Evolutionary conservation across 2,888 invertebrate species (phyloP).

Genomic region (Noctua comes): DNA sequence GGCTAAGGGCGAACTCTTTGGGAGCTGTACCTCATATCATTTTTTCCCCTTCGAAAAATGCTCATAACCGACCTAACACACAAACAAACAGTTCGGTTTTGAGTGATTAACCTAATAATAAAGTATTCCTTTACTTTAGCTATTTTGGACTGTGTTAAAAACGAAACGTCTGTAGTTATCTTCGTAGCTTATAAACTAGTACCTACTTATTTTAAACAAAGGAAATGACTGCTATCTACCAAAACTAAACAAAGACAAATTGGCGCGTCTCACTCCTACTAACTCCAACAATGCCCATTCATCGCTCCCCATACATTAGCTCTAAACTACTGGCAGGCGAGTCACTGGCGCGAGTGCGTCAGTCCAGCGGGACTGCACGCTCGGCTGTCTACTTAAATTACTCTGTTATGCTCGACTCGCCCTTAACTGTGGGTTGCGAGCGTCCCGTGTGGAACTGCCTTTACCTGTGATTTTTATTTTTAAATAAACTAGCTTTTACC

Average conservation of each 20-base stretch:
- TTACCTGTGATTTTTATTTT: conserved; percentile 47
- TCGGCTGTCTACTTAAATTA: conserved; percentile 84
- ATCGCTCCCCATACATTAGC: conserved; percentile 51
- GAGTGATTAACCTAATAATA: neutral
- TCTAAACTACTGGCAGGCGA: conserved; percentile 59
- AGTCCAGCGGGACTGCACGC: conserved; percentile 71
- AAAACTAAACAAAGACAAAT: conserved; percentile 43
- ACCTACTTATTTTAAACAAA: conserved; percentile 8
- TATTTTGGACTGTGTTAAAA: neutral
- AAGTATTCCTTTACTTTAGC: neutral
- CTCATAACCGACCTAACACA: neutral
- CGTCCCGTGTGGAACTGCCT: conserved; percentile 29
- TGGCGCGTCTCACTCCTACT: conserved; percentile 22
- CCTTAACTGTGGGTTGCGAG: conserved; percentile 64
- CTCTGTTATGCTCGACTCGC: conserved; percentile 79
- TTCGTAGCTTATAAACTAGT: neutral
- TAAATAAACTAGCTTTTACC: conserved; percentile 3
- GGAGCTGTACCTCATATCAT: too few species aligned
- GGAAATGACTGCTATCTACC: neutral
- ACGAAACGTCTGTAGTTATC: neutral
- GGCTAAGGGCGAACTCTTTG: neutral
- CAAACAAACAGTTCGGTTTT: neutral
- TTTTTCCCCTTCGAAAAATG: neutral
- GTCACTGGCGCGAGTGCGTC: conserved; percentile 61
- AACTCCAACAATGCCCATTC: conserved; percentile 53